Conservation (phyloP, 2,797 vertebrate species). For the Characodon lateralis region DNA sequence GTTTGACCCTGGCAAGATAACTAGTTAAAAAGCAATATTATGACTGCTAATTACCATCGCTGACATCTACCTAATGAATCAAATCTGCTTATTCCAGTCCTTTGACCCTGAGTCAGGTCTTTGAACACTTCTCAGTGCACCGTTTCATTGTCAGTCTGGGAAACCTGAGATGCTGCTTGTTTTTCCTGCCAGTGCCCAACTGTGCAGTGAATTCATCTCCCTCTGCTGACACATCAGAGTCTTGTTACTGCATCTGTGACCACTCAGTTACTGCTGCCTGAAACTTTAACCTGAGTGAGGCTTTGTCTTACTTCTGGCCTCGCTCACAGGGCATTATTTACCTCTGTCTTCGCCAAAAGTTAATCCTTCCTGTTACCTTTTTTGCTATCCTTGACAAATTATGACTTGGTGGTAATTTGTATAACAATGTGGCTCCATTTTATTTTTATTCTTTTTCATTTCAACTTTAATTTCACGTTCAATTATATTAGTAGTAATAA, state of each 20-base stretch:
- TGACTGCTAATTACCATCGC: conserved; percentile 9
- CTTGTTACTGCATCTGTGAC: conserved; percentile 53
- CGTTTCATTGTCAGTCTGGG: conserved; percentile 13
- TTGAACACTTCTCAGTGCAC: conserved; percentile 5
- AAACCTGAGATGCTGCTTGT: conserved; percentile 37
- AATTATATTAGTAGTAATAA: too few species aligned
- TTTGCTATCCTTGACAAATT: conserved; percentile 17
- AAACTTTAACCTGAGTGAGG: conserved; percentile 74
- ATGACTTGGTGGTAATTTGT: conserved; percentile 2
- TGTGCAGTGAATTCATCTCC: conserved; percentile 21
- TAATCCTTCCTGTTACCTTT: conserved; percentile 9
- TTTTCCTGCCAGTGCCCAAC: conserved; percentile 45
- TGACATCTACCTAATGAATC: conserved; percentile 12
- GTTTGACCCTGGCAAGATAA: not conserved
- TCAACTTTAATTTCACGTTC: not conserved
- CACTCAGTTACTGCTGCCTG: conserved; percentile 58
- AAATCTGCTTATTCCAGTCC: not conserved
- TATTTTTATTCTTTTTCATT: not conserved
- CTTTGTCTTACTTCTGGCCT: conserved; percentile 46
- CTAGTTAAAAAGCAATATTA: not conserved
- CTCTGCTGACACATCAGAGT: conserved; percentile 44
- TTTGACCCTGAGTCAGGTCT: not conserved
- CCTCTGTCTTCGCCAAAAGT: conserved; percentile 33
- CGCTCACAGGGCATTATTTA: conserved; percentile 60
- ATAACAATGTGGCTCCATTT: not conserved